Base-by-base conservation (phyloP, 2,888 invertebrate species). In the Pachliopta kotzebuea region DNA sequence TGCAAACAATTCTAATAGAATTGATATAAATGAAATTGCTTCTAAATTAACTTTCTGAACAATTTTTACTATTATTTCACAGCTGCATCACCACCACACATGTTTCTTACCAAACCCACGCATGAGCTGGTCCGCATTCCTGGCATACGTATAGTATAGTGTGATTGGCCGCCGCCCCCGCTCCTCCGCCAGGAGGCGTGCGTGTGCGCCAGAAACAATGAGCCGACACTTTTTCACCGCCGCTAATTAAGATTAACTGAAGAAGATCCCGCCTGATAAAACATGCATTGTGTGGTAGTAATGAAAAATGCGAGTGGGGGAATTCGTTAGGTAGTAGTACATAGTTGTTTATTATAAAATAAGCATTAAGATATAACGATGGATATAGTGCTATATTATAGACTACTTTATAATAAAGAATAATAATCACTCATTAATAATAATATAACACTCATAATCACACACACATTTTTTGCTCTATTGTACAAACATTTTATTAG, bases 101-200 rank as follows among this genome's bases (percentile, higher is more conserved):
- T n/a, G 21, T 54, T 26, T n/a, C 55, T 29, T 31, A 29, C 53
- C 56, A 49, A 57, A 21, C 18, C 31, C 26, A 52, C 65, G 52
- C 52, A 29, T 60, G n/a, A 56, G 50, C n/a, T 23, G 18, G 60
- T 59, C 54, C 64, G 54, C 58, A 54, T 63, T 63, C 54, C 58
- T 58, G 53, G 31, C 56, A 20, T 20, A 45, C 26, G 42, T 24
- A 6, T 26, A 21, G 37, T 52, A 23, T 23, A 21, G 65, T 60
- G 52, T 78, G 75, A 87, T 86, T 86, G 87, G 88, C 57, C 63
- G 73, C 37, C 57, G 72, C 73, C 76, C n/a, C 83, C 85, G 78
- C 81, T 81, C 80, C 76, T 73, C 75, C 75, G 69, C 74, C 69
- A 70, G 76, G 79, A 77, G 73, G 76, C 76, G 75, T 72, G 72